phyloP scores from a whole-genome alignment of 2,113 vertebrate species.

The Polyodon spathula region DNA sequence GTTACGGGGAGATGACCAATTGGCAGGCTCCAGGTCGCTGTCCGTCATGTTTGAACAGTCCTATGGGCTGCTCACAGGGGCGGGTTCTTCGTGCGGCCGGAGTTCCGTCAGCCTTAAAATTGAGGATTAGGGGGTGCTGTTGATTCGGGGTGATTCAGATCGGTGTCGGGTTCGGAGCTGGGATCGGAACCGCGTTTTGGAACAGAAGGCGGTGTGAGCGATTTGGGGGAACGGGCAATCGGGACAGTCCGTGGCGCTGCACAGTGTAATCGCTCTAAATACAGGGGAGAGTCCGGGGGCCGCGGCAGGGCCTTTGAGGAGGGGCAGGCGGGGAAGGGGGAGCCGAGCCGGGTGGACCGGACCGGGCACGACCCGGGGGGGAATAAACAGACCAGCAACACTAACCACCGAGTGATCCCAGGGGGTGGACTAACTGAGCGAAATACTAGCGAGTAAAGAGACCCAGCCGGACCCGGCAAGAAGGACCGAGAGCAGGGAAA shows the following conservation, averaged over 20 bases:
- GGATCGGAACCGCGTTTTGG: slow-evolving; percentile 21
- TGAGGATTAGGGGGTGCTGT: slow-evolving; percentile 49
- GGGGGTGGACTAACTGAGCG: slow-evolving; percentile 22
- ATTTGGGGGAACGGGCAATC: slow-evolving; percentile 9
- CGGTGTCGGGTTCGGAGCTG: slow-evolving; percentile 23
- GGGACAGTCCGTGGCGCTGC: slow-evolving; percentile 13
- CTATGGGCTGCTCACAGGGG: slow-evolving; percentile 36
- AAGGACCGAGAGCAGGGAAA: slow-evolving; percentile 7
- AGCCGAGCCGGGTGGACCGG: slow-evolving; percentile 35
- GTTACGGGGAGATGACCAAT: slow-evolving; percentile 29
- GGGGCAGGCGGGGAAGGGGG: slow-evolving; percentile 33
- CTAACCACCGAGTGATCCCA: slow-evolving; percentile 15
- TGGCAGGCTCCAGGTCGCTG: slow-evolving; percentile 6
- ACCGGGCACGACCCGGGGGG: slow-evolving; percentile 30
- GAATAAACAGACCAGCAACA: slow-evolving; percentile 13
- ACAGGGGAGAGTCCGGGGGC: slow-evolving; percentile 40
- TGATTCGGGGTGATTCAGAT: slow-evolving; percentile 35
- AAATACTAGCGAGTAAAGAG: slow-evolving; percentile 19
- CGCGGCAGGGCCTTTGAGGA: slow-evolving; percentile 38
- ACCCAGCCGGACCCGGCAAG: slow-evolving; percentile 33
- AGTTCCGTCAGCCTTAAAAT: slow-evolving; percentile 49
- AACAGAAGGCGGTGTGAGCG: slow-evolving; percentile 15
- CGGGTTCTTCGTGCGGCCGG: slow-evolving; percentile 47
- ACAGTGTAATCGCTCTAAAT: slow-evolving; percentile 27
- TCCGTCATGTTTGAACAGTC: slow-evolving; percentile 31